Percentiles rank a stretch among this genome's conserved stretches.
Conservation (phyloP, 1,140 invertebrate species). For the Chrysoperla carnea region DNA sequence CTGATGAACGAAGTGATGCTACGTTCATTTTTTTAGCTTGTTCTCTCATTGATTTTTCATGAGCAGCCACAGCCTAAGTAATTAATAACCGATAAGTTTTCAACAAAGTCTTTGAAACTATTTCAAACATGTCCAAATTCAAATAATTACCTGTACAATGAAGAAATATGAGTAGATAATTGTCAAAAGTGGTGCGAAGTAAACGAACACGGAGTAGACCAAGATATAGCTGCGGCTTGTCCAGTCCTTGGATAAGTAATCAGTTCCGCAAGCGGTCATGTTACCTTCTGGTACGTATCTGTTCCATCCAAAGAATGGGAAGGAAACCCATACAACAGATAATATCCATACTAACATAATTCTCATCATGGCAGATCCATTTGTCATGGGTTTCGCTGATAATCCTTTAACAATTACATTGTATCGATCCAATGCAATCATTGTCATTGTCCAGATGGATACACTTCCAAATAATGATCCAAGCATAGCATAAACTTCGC, state of each 20-base stretch:
- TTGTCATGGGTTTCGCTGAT: conserved; percentile 49
- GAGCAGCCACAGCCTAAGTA: conserved; percentile 47
- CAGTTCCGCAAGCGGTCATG: conserved; percentile 70
- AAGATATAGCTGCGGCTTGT: conserved; percentile 47
- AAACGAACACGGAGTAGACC: conserved; percentile 49
- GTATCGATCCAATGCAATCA: conserved; percentile 68
- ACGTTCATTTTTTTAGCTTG: conserved; percentile 79
- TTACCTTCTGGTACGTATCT: conserved; percentile 77
- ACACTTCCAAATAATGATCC: conserved; percentile 64
- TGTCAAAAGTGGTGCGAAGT: conserved; percentile 47
- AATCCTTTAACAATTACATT: conserved; percentile 67
- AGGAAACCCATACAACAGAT: conserved; percentile 44
- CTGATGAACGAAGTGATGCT: conserved; percentile 49
- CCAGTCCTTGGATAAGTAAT: conserved; percentile 54
- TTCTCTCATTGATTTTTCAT: conserved; percentile 65
- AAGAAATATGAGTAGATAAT: conserved; percentile 65
- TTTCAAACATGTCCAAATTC: background rate
- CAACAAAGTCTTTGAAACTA: no score
- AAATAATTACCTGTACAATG: conserved; percentile 42
- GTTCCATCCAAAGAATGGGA: conserved; percentile 65
- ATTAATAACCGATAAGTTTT: background rate
- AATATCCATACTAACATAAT: conserved; percentile 53
- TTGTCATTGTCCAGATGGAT: conserved; percentile 70
- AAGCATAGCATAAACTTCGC: conserved; percentile 57
- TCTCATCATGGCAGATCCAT: conserved; percentile 43